These are phyloP conservation scores for Cryptoprocta ferox DNA, from an alignment of 2,797 vertebrate species.

Conservation along the genomic window DNA sequence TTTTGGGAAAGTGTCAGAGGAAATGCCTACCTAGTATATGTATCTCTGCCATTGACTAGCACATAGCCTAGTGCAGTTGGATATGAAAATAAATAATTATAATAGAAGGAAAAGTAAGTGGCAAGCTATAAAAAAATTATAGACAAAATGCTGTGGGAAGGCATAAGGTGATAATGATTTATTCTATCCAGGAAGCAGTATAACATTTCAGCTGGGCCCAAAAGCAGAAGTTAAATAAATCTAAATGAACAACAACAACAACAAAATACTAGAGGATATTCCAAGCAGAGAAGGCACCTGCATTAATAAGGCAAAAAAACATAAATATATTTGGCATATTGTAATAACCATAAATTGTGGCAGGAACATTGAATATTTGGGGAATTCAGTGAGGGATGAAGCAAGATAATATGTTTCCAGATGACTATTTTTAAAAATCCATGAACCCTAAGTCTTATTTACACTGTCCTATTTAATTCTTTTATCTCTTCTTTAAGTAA, in stretches of 20 bases:
- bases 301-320: neutral
- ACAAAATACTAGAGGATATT: neutral
- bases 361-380: neutral
- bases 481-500: neutral
- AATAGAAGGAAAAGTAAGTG: neutral
- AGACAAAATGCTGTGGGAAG: neutral
- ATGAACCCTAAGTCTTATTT: neutral
- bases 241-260: neutral
- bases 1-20: neutral
- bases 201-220: constrained; percentile 25
- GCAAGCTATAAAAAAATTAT: neutral
- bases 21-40: neutral
- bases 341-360: neutral
- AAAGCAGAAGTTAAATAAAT: constrained; percentile 26
- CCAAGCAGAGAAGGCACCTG: neutral
- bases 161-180: neutral
- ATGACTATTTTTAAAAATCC: neutral
- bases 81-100: constrained; percentile 19
- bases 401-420: neutral
- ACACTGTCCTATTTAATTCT: neutral
- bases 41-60: neutral
- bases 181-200: neutral
- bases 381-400: neutral
- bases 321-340: neutral
- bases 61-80: neutral